phyloP scores from a whole-genome alignment of 1,140 invertebrate species.

The Lordiphosa stackelbergi region DNA sequence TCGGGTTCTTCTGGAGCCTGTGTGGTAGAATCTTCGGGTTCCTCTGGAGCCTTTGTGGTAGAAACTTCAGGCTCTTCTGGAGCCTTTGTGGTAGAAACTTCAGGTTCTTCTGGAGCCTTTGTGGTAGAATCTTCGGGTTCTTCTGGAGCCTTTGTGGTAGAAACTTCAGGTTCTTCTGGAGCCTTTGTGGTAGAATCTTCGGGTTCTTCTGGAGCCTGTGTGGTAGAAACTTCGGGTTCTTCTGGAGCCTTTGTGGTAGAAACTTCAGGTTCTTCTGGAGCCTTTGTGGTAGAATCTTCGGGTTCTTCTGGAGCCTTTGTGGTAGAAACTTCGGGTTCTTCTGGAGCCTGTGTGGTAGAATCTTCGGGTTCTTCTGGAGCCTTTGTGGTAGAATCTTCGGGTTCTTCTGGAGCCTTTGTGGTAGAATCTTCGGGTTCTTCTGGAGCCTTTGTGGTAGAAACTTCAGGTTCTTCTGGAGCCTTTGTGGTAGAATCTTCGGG shows the following conservation, averaged over 20 bases:
- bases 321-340: neutral
- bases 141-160: neutral
- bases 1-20: neutral
- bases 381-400: constrained; percentile 3
- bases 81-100: neutral
- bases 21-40: constrained; percentile 1
- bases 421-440: constrained; percentile 8
- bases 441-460: neutral
- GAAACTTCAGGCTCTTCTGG: constrained; percentile 1
- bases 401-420: constrained; percentile 3
- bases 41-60: neutral
- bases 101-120: neutral
- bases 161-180: neutral
- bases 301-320: neutral
- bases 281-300: neutral
- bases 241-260: neutral
- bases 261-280: neutral
- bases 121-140: neutral
- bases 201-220: neutral
- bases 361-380: neutral
- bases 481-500: constrained; percentile 1
- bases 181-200: neutral
- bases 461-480: neutral
- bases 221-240: neutral
- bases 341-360: neutral